These are phyloP conservation scores for Astur gentilis DNA, from an alignment of 2,113 vertebrate genomes.

Conservation along the genomic window DNA sequence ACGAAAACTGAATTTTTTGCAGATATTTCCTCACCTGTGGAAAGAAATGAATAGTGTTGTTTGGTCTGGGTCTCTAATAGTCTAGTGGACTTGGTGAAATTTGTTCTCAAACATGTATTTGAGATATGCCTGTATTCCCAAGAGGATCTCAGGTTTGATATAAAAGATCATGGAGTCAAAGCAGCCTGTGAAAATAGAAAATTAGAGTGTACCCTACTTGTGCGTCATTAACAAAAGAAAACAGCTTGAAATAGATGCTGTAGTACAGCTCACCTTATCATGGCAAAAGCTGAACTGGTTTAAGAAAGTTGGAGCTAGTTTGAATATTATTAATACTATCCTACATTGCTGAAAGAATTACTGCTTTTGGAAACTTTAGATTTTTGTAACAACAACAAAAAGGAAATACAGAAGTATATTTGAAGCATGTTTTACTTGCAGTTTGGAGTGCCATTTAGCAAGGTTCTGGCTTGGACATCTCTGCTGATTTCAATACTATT, in stretches of 20 bases:
- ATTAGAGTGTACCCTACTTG: not conserved
- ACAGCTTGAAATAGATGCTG: not conserved
- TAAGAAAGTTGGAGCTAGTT: not conserved
- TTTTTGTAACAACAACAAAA: not conserved
- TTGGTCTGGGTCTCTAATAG: not conserved
- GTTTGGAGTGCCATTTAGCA: not conserved
- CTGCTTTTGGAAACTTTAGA: not conserved
- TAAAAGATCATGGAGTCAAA: not conserved
- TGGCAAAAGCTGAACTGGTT: not conserved
- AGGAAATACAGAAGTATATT: not conserved
- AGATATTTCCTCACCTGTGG: not conserved
- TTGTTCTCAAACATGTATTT: not conserved
- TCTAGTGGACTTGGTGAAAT: not conserved
- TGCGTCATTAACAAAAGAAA: not conserved
- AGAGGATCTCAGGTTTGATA: not conserved
- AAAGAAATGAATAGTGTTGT: not conserved
- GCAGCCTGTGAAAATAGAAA: not conserved
- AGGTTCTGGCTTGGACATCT: not conserved
- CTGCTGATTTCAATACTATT: not conserved
- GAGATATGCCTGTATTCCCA: not conserved
- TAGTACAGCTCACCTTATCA: not conserved
- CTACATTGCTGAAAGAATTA: not conserved
- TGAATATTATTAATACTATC: not conserved
- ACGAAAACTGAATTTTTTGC: not conserved
- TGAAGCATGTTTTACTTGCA: not conserved